phyloP scores from a whole-genome alignment of 2,888 invertebrate genomes.

The Tipula helvola region DNA sequence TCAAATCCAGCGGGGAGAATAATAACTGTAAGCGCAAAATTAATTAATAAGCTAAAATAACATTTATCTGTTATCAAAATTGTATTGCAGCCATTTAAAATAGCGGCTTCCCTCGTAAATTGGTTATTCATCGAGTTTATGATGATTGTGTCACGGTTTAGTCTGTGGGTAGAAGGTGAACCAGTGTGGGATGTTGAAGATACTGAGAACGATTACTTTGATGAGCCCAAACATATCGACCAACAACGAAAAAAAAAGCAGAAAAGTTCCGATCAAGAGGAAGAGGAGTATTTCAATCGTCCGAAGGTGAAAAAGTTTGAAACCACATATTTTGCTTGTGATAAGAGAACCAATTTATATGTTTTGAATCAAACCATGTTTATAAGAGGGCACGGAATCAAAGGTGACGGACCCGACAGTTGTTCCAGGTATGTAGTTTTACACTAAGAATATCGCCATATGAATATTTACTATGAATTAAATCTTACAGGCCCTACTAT shows the following conservation, averaged over 20 bases:
- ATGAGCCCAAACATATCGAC: not conserved
- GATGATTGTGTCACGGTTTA: constrained; percentile 29
- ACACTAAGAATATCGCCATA: not conserved
- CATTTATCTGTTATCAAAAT: not conserved
- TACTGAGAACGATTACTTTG: not conserved
- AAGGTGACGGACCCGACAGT: constrained; percentile 32
- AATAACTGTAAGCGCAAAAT: constrained; percentile 23
- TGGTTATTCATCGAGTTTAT: constrained; percentile 35
- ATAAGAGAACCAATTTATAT: constrained; percentile 57
- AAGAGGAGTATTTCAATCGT: constrained; percentile 33
- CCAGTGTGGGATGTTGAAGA: constrained; percentile 20
- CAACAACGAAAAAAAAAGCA: not conserved
- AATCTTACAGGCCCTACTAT: constrained; percentile 44
- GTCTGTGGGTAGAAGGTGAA: constrained; percentile 31
- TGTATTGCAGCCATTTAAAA: constrained; percentile 34
- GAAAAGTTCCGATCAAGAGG: constrained; percentile 31
- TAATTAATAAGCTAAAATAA: not conserved
- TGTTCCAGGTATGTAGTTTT: constrained; percentile 29
- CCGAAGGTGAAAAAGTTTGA: constrained; percentile 26
- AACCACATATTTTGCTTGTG: constrained; percentile 48
- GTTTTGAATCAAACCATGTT: constrained; percentile 48
- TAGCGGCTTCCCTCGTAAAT: constrained; percentile 30
- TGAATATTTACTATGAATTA: not conserved
- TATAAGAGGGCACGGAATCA: constrained; percentile 29
- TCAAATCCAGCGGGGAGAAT: constrained; percentile 27